Evolutionary conservation across 1,140 invertebrate species (phyloP).

Genomic region (Halictus rubicundus): DNA sequence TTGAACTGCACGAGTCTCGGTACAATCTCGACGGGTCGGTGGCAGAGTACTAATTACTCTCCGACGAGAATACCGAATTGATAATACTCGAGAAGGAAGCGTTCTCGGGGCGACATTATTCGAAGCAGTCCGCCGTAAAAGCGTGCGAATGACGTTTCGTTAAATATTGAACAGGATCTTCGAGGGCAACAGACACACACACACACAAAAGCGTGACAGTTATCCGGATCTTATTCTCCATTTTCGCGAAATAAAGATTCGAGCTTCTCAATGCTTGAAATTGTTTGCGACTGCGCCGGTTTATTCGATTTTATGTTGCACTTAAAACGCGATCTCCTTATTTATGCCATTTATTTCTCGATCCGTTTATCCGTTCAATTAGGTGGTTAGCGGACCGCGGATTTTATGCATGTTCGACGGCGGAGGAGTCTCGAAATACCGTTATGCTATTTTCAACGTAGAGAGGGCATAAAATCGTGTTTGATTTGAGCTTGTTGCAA

Average conservation of each 20-base stretch:
- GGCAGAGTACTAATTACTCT: neutral
- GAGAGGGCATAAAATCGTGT: too few relatives aligned
- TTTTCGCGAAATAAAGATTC: neutral
- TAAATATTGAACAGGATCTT: conserved; percentile 28
- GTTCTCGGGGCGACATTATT: neutral
- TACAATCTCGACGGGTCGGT: neutral
- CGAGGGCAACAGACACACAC: neutral
- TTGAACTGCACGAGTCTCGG: too few relatives aligned
- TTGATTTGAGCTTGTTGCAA: too few relatives aligned
- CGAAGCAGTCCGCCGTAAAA: neutral
- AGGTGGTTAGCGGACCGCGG: too few relatives aligned
- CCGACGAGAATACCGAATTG: neutral
- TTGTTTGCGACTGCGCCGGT: neutral
- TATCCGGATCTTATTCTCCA: conserved; percentile 2
- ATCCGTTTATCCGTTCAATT: too few relatives aligned
- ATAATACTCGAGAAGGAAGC: neutral
- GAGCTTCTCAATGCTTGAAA: neutral
- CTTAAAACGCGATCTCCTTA: too few relatives aligned
- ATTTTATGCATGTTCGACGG: too few relatives aligned
- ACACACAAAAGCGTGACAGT: conserved; percentile 5
- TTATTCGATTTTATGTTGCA: neutral
- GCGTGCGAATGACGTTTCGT: conserved; percentile 19
- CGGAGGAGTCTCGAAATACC: too few relatives aligned
- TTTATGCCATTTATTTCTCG: too few relatives aligned
- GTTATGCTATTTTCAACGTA: too few relatives aligned